Conservation (phyloP, 2,888 invertebrate genomes). For the Cheilosia variabilis region DNA sequence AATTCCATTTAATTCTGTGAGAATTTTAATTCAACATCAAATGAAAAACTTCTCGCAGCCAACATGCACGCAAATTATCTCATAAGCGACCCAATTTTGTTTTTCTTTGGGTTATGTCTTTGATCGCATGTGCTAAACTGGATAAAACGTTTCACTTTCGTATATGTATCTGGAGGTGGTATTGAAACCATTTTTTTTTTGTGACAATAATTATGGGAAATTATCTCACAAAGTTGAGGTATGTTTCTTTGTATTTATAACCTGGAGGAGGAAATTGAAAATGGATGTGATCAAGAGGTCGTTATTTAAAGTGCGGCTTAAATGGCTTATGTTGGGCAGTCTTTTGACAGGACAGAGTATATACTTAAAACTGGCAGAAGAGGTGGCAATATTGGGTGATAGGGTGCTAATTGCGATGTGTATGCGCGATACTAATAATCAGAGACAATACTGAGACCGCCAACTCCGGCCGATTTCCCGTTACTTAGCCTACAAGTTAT, state of each 20-base stretch:
- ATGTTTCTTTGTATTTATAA: slow-evolving; percentile 9
- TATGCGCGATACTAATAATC: too few species aligned
- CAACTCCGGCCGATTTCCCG: too few species aligned
- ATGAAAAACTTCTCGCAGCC: slow-evolving; percentile 21
- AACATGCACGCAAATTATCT: slow-evolving; percentile 64
- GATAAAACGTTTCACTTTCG: slow-evolving; percentile 59
- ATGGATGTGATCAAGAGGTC: slow-evolving; percentile 34
- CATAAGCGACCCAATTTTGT: slow-evolving; percentile 63
- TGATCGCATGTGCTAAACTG: slow-evolving; percentile 35
- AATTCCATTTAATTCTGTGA: slow-evolving; percentile 56
- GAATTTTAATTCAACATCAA: slow-evolving; percentile 45
- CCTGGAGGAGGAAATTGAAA: slow-evolving; percentile 38
- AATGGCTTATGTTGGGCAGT: neutral
- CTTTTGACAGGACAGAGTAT: slow-evolving; percentile 2
- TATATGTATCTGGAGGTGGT: slow-evolving; percentile 18
- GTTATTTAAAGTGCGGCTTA: slow-evolving; percentile 18
- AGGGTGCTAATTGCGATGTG: too few species aligned
- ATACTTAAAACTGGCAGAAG: neutral
- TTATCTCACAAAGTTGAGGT: slow-evolving; percentile 24
- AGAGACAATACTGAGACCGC: too few species aligned
- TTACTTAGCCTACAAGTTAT: too few species aligned
- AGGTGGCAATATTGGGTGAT: too few species aligned
- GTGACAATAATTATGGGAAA: slow-evolving; percentile 56
- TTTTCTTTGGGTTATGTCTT: slow-evolving; percentile 11
- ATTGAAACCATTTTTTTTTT: slow-evolving; percentile 11